Base-by-base conservation (phyloP, 2,113 vertebrate genomes). In the Bubo bubo region DNA sequence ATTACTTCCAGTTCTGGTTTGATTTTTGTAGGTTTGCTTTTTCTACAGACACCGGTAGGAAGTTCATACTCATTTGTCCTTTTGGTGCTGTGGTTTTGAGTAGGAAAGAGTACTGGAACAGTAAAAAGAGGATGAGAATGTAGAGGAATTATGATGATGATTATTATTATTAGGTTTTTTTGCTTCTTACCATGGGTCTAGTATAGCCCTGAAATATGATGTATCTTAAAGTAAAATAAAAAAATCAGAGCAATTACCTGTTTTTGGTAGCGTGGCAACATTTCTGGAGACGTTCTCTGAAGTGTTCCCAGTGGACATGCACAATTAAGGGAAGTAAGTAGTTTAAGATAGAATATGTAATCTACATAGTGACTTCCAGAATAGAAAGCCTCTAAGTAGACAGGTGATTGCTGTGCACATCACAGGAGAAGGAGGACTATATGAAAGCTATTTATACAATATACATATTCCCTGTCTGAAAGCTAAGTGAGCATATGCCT, bases 381-480 rank as follows among this genome's bases (percentile, higher is more conserved):
- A 82, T 32, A 94, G 88, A 91, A 96, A 94, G 50, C 63, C 37
- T 79, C 24, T 80, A 88, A 96, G 86, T 88, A 93, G 89, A 76
- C 52, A 80, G 87, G 81, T 95, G 93, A 79, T 87, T 93, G 77
- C 84, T 86, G 91, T 66, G 67, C 52, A 49, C 71, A 76, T 95
- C 71, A 62, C 77, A 91, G 59, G 47, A 92, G 67, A 55, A 76
- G 37, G 84, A 91, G 59, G 62, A 41, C 81, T 90, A 4, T 72
- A 43, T 85, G 71, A 91, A 93, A 95, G 86, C 85, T 95, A 47
- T 93, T 96, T 90, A 90, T 95, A 59, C 74, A 91, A 87, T 96
- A 96, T 95, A 94, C 88, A 79, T 91, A 95, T 90, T 96, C 45
- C 26, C 26, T 88, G 74, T 86, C 79, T 93, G 89, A 94, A 96